Conservation (phyloP, 92 coral and sea anemone species). For the Nematostella vectensis region DNA sequence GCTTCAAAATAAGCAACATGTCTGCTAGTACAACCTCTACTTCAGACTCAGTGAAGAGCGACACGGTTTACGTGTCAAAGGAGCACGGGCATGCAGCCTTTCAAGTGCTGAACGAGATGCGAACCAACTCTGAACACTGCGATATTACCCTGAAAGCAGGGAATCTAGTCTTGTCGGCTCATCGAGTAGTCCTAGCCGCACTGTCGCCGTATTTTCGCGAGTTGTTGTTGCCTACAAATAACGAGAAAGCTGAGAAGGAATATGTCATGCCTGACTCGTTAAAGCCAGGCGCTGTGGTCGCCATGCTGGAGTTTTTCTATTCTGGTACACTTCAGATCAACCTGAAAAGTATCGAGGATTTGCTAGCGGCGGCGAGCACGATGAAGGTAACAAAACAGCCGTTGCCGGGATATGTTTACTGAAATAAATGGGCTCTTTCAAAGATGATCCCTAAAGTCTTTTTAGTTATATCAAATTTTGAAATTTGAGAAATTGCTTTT, state of each 20-base stretch:
- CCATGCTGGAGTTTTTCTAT: constrained; percentile 71
- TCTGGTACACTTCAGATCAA: constrained; percentile 50
- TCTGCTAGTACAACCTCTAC: constrained; percentile 32
- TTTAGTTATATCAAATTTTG: no score
- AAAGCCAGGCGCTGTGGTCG: constrained; percentile 49
- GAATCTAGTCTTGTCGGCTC: constrained; percentile 63
- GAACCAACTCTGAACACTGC: constrained; percentile 64
- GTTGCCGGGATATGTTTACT: neutral
- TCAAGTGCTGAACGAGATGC: constrained; percentile 54
- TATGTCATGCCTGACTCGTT: constrained; percentile 35
- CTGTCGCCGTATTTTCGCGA: constrained; percentile 68
- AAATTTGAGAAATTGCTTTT: no score
- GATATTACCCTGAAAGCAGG: constrained; percentile 61
- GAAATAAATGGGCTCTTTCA: neutral
- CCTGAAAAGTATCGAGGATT: constrained; percentile 38
- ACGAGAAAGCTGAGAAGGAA: constrained; percentile 19
- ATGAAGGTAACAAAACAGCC: constrained; percentile 85
- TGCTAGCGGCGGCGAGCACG: constrained; percentile 45
- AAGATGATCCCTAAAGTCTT: no score
- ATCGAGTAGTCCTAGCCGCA: constrained; percentile 65
- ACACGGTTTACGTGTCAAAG: constrained; percentile 8
- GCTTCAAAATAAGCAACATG: no score
- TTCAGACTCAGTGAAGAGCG: constrained; percentile 11
- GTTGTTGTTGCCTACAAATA: constrained; percentile 15
- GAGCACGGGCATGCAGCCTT: constrained; percentile 17